Evolutionary conservation across 2,888 invertebrate genomes (phyloP), one percentile per base, ranked within the genome.

Genomic region (Mimas tiliae): DNA sequence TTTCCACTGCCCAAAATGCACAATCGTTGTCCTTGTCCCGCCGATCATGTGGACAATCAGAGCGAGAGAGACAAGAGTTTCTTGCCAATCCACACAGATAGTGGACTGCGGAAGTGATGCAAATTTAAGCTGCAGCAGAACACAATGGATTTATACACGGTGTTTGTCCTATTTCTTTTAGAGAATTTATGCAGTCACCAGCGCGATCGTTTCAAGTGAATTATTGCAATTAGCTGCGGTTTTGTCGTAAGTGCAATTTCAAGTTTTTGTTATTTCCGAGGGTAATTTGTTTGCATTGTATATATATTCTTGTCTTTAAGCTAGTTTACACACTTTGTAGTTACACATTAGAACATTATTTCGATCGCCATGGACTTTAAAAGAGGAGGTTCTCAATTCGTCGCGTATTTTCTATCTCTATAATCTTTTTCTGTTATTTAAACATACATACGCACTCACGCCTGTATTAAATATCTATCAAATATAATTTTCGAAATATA

Each of bases 111-210:
- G 58, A 67, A 67, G 71, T 69, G 73, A 79, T 82, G 79, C 78
- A 81, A 82, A 82, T 81, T 79, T 34, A 48, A 65, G 27, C 69
- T 73, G 70, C 72, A 71, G 65, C 70, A 64, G 64, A 73, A 67
- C 65, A 78, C 74, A 80, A 76, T 76, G 77, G 71, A 70, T 72
- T 72, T 78, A 72, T 72, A 73, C 72, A 69, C 63, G 64, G 65
- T 65, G 71, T 67, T 72, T 70, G 75, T 74, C 63, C 66, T 73
- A 71, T 75, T 78, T 81, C 74, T 78, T 79, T 77, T 72, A 69
- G 63, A 67, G 65, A 72, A 70, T 78, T 75, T 70, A 68, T 70
- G 66, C 69, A 72, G 69, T 70, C 67, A 64, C 55, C 62, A 70
- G 65, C 68, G 72, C 55, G 62, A 42, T 58, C 19, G 58, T 19